Base-by-base conservation (phyloP, 2,113 vertebrate species). In the Mobula birostris region DNA sequence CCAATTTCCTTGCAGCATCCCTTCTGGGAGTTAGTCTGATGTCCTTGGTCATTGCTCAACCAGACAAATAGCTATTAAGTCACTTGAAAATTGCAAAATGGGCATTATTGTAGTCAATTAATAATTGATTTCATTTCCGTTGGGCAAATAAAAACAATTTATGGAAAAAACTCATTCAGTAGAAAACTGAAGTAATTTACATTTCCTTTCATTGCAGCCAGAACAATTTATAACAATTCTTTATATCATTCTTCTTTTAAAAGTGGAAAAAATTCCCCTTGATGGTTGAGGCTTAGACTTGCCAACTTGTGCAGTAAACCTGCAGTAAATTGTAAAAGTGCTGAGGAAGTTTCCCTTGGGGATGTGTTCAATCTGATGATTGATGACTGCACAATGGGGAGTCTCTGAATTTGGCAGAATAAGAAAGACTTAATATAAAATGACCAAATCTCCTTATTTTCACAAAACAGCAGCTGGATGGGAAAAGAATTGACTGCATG, bases 381-480 rank as follows among this genome's bases (percentile, higher is more conserved):
- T 90, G 85, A 90, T 68, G 14, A 68, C n/a, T 90, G 63, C 61
- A 90, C 61, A 90, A 32, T 32, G n/a, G 85, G 15, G 61, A 68
- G 61, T 15, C 85, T 32, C 12, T 90, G 61, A 36, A 63, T 66
- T 90, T 90, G 85, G 85, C 85, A 90, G 85, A n/a, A 15, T 32
- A 68, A 90, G 85, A 90, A 68, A 90, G 61, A 66, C 61, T 66
- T 61, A 90, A 32, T 68, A 68, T 32, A 90, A 90, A 90, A 32
- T 61, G 85, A 90, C 29, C 63, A 90, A 90, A 90, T 19, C 29
- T 17, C 19, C 85, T 17, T 17, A 32, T 90, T 90, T 90, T 12
- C 85, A 68, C 29, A 66, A 66, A 88, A 66, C 61, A 90, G 85
- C 85, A 90, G 85, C 85, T 90, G 85, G n/a, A 17, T 66, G 58